Base-by-base conservation (phyloP, 2,888 invertebrate genomes). In the Himalopsyche japonica region DNA sequence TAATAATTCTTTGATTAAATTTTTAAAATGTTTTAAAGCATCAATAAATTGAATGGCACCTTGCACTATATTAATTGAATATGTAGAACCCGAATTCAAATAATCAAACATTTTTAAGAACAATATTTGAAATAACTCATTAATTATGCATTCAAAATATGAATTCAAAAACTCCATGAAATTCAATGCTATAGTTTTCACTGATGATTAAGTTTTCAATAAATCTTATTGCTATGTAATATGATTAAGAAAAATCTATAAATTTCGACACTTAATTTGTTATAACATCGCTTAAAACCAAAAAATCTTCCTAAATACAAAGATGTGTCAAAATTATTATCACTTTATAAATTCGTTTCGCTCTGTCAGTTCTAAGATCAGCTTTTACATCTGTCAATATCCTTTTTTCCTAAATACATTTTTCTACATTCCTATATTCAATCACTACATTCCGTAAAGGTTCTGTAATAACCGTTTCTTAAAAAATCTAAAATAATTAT, bases 321-420 rank as follows among this genome's bases (percentile, higher is more conserved):
- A 37, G 34, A 77, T 77, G 37, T 43, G 77, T 77, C 43, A 77
- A 37, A 34, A 77, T 77, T 77, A 77, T 77, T 77, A 77, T 77
- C 77, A 77, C 77, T 77, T 70, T 77, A 77, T 77, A 77, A 77
- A 77, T 77, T 77, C 77, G 77, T 77, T 77, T 77, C 12, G 77
- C 70, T 70, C 70, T 70, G 70, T 70, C 70, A 70, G 70, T 70
- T 70, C 70, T 70, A 70, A 70, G 70, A 70, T 70, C 70, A 70
- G 70, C 70, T 70, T 70, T 70, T 70, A 27, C 8, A 70, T 70
- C 70, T 70, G 70, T 70, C 70, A 70, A 70, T 70, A 70, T 70
- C 70, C 70, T 70, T 57, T 70, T 70, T 10, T 30, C 70, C 12
- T 70, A 27, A 70, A 12, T 70, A 70, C 27, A 70, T 15, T 30